Evolutionary conservation across 2,113 vertebrate species (phyloP).

Genomic region (Heteronetta atricapilla): DNA sequence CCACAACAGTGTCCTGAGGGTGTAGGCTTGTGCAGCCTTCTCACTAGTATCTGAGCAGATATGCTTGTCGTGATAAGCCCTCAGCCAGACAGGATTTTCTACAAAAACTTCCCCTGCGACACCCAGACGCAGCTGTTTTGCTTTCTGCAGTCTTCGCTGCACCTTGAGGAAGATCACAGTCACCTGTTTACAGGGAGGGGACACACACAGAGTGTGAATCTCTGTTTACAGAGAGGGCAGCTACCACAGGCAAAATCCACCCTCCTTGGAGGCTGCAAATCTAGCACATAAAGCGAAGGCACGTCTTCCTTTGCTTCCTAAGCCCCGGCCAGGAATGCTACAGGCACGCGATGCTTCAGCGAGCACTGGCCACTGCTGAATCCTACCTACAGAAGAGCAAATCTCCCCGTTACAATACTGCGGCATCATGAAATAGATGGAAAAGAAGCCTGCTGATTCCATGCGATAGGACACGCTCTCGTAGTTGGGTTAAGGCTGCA

Average conservation of each 20-base stretch:
- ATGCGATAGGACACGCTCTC: rapidly evolving
- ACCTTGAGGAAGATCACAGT: rapidly evolving
- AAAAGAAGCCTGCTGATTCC: rapidly evolving
- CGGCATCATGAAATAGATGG: rapidly evolving
- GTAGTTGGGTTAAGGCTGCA: neutral
- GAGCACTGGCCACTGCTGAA: neutral
- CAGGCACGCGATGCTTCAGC: rapidly evolving
- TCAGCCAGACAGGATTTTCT: neutral
- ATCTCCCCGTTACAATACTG: no score
- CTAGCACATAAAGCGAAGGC: neutral
- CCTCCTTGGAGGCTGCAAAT: neutral
- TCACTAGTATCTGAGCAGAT: neutral
- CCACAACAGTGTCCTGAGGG: rapidly evolving
- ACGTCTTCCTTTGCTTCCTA: neutral
- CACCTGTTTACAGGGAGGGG: neutral
- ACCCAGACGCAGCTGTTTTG: rapidly evolving
- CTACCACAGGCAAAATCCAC: neutral
- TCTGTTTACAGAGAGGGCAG: neutral
- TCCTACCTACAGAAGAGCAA: neutral
- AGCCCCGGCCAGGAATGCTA: neutral
- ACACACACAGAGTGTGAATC: neutral
- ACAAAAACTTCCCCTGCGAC: neutral
- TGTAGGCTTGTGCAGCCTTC: rapidly evolving
- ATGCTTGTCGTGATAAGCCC: neutral
- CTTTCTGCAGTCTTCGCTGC: rapidly evolving